Evolutionary conservation across 1,140 invertebrate genomes (phyloP).

Genomic region (Hydropsyche tenuis): DNA sequence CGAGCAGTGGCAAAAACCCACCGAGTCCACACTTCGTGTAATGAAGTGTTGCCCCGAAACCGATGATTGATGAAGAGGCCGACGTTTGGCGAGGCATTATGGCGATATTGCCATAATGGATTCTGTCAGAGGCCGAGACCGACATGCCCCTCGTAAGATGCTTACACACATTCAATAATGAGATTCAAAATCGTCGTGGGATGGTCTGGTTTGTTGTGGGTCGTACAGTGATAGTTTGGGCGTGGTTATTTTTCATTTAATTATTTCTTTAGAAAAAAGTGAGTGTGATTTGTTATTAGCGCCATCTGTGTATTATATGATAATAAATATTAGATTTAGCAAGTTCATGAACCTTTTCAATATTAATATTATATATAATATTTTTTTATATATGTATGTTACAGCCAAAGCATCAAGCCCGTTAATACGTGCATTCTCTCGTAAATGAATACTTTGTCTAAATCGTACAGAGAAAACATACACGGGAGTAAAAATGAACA

Average conservation of each 20-base stretch:
- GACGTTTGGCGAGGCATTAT: neutral
- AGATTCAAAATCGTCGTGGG: neutral
- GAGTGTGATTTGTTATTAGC: too few species aligned
- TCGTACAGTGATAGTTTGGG: neutral
- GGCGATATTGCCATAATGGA: constrained; percentile 12
- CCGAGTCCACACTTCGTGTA: neutral
- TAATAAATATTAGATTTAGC: too few species aligned
- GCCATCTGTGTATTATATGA: too few species aligned
- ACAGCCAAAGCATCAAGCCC: too few species aligned
- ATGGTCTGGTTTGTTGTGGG: neutral
- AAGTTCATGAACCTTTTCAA: too few species aligned
- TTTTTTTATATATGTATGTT: too few species aligned
- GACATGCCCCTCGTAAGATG: neutral
- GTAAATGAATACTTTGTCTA: too few species aligned
- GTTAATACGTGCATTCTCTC: too few species aligned
- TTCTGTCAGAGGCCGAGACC: neutral
- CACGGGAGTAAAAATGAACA: too few species aligned
- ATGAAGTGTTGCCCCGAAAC: neutral
- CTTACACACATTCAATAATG: neutral
- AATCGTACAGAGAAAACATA: too few species aligned
- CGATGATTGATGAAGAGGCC: constrained; percentile 19
- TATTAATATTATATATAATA: too few species aligned
- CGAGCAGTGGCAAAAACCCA: too few species aligned
- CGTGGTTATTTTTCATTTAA: neutral
- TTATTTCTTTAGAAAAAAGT: neutral